These are phyloP conservation scores for Taenioides sp. DNA, from an alignment of 2,797 vertebrate species.

Conservation along the genomic window DNA sequence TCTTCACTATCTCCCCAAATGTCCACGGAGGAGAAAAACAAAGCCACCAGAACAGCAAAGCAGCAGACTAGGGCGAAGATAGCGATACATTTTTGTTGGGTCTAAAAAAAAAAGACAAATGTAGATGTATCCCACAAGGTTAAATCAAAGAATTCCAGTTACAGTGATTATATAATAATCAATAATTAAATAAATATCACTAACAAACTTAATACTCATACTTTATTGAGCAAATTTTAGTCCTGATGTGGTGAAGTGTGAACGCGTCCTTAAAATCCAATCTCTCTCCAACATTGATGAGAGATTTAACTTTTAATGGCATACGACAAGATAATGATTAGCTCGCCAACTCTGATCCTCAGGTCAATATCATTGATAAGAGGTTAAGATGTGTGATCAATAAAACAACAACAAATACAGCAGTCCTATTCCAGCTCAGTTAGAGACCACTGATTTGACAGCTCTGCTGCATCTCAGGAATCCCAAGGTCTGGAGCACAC, in stretches of 20 bases:
- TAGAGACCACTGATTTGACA: slow-evolving; percentile 28
- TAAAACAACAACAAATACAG: slow-evolving; percentile 20
- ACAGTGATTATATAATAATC: neutral
- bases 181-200: neutral
- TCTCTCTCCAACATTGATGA: slow-evolving; percentile 5
- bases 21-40: slow-evolving; percentile 94
- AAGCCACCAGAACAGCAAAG: slow-evolving; percentile 85
- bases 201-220: neutral
- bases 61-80: slow-evolving; percentile 93
- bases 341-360: slow-evolving; percentile 30
- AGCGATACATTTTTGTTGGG: slow-evolving; percentile 95
- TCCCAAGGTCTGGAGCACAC: slow-evolving; percentile 11
- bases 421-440: slow-evolving; percentile 14
- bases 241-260: neutral
- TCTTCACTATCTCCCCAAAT: slow-evolving; percentile 90
- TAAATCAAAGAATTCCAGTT: neutral
- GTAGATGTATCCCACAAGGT: neutral
- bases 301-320: slow-evolving; percentile 7
- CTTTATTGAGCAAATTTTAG: too few species aligned
- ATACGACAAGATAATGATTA: slow-evolving; percentile 31
- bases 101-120: slow-evolving; percentile 75
- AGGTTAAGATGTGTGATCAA: slow-evolving; percentile 36
- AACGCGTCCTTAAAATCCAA: neutral
- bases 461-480: slow-evolving; percentile 12
- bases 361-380: slow-evolving; percentile 40